These are phyloP conservation scores for Seriola aureovittata DNA, from an alignment of 2,113 vertebrate genomes.

Conservation along the genomic window DNA sequence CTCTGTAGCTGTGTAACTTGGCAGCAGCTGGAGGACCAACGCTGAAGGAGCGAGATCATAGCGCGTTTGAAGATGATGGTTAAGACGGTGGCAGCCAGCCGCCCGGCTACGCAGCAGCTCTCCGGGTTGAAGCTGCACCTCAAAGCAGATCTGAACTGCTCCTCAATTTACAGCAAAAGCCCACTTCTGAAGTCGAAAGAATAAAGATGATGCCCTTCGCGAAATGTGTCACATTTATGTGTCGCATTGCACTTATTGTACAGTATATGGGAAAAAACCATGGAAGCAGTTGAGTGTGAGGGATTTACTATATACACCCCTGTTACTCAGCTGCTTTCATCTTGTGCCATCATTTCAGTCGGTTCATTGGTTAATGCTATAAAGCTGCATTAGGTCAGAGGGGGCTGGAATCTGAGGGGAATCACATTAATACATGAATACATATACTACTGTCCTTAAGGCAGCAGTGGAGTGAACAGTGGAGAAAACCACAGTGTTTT, in stretches of 20 bases:
- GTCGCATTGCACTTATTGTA: neutral
- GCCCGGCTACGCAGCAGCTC: conserved; percentile 21
- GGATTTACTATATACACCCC: neutral
- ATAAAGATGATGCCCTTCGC: conserved; percentile 34
- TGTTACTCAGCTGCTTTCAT: conserved; percentile 27
- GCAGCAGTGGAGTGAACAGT: neutral
- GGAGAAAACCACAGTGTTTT: neutral
- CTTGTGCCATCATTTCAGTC: conserved; percentile 1
- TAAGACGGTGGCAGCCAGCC: conserved; percentile 34
- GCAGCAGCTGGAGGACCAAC: conserved; percentile 61
- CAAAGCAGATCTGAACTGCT: conserved; percentile 64
- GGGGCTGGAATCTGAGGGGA: neutral
- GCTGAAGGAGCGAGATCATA: conserved; percentile 65
- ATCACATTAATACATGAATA: neutral
- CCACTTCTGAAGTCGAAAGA: conserved; percentile 36
- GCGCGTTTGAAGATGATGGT: conserved; percentile 70
- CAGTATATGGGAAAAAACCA: neutral
- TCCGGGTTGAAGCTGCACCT: conserved; percentile 51
- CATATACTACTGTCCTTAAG: neutral
- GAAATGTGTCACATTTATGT: conserved; percentile 25
- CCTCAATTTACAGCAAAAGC: conserved; percentile 50
- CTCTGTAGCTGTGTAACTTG: conserved; percentile 70
- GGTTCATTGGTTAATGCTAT: conserved; percentile 32
- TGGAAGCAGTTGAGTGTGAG: conserved; percentile 6
- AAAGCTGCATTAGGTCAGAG: conserved; percentile 26